Percentiles rank a stretch among this genome's conserved stretches.
These are phyloP conservation scores for Silurus meridionalis DNA, from an alignment of 2,113 vertebrate species.

Conservation along the genomic window DNA sequence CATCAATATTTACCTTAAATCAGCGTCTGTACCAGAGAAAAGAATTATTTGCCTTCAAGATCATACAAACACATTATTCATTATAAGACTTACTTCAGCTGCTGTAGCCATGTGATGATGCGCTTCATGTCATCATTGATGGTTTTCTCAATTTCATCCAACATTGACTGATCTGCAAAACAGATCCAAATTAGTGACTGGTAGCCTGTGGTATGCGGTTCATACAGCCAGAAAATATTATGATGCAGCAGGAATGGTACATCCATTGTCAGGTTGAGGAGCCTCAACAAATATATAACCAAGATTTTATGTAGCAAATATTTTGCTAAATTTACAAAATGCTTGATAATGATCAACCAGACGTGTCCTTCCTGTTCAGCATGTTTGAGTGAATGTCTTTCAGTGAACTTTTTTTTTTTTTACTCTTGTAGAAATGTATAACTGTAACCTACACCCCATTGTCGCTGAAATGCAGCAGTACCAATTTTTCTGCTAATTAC, in stretches of 20 bases:
- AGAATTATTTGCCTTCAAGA: background rate
- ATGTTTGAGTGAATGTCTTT: background rate
- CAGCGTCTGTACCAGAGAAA: background rate
- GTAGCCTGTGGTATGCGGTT: too few relatives aligned
- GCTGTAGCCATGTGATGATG: slow-evolving; percentile 91
- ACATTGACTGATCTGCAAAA: slow-evolving; percentile 83
- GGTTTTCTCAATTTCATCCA: slow-evolving; percentile 95
- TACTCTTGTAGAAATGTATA: background rate
- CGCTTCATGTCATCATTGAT: slow-evolving; percentile 97
- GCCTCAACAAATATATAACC: background rate
- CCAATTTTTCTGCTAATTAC: background rate
- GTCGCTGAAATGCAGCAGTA: background rate
- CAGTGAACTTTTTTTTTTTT: background rate
- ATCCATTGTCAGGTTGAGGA: background rate
- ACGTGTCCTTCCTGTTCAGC: background rate
- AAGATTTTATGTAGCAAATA: background rate
- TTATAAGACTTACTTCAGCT: slow-evolving; percentile 83
- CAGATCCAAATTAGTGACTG: background rate
- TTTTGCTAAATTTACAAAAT: background rate
- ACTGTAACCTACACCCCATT: background rate
- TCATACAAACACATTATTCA: background rate
- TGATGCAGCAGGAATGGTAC: too few relatives aligned
- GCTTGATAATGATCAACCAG: background rate
- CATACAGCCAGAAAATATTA: background rate
- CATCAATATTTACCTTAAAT: background rate